Conservation (phyloP, 1,140 invertebrate species). For the Parapsyche elsis region DNA sequence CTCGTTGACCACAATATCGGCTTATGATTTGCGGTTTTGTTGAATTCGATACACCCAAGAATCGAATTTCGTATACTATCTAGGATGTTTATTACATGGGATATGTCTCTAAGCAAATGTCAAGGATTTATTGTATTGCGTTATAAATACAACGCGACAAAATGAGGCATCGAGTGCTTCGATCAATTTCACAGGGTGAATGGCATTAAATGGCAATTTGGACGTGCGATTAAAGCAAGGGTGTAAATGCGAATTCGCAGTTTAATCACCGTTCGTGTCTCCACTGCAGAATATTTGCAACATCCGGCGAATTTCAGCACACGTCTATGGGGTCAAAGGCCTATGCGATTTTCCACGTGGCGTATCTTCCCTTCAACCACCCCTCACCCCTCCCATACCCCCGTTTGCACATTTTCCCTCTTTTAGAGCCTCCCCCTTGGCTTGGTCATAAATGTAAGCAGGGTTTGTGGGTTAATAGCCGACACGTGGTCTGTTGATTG, state of each 20-base stretch:
- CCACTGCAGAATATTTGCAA: slow-evolving; percentile 12
- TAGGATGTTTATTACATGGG: no score
- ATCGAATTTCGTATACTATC: no score
- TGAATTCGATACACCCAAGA: no score
- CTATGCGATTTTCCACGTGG: slow-evolving; percentile 36
- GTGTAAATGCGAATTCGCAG: no score
- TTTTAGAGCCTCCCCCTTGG: neutral
- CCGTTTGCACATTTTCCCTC: neutral
- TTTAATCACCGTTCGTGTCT: neutral
- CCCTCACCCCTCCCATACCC: neutral
- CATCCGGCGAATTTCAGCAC: neutral
- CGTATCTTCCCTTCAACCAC: neutral
- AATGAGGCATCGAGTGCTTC: neutral
- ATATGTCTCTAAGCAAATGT: no score
- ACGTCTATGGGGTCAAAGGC: slow-evolving; percentile 25
- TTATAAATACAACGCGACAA: neutral
- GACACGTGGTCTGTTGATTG: slow-evolving; percentile 14
- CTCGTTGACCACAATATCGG: no score
- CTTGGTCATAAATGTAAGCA: neutral
- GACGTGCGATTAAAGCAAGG: neutral
- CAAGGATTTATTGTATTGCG: no score
- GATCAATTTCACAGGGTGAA: neutral
- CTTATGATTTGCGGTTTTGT: no score
- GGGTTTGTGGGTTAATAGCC: slow-evolving; percentile 31
- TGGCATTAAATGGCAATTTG: slow-evolving; percentile 10